Conservation (phyloP, 2,888 invertebrate species). For the Drosophila siamana region DNA sequence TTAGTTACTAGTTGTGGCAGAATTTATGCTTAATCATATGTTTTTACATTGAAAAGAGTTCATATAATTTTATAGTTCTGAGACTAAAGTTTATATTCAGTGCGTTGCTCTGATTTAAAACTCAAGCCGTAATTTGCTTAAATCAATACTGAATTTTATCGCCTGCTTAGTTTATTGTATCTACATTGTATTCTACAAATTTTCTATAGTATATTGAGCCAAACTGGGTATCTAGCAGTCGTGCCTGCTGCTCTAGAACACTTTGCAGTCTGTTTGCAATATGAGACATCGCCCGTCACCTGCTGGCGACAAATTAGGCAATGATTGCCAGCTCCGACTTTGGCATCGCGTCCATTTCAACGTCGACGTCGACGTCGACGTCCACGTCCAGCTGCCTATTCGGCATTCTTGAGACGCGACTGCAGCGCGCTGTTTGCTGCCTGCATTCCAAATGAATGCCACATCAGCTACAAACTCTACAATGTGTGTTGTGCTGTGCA, state of each 20-base stretch:
- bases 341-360: constrained; percentile 3
- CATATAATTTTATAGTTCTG: no score
- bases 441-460: constrained; percentile 43
- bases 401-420: constrained; percentile 33
- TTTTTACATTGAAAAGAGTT: no score
- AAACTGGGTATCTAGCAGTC: background rate
- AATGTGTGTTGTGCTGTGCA: background rate
- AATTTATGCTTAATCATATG: no score
- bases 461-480: constrained; percentile 14
- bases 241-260: background rate
- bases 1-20: no score
- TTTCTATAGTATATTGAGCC: background rate
- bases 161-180: no score
- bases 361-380: constrained; percentile 5
- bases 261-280: constrained; percentile 8
- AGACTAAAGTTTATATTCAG: no score
- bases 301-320: constrained; percentile 61
- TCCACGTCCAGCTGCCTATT: constrained; percentile 25
- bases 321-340: constrained; percentile 34
- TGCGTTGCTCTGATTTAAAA: no score
- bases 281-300: constrained; percentile 51
- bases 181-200: no score
- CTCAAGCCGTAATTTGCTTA: no score
- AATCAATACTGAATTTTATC: no score
- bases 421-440: constrained; percentile 16